Percentiles rank a stretch among this genome's conserved stretches.
Evolutionary conservation across 2,888 invertebrate species (phyloP).

Genomic region (Anarsia innoxiella): DNA sequence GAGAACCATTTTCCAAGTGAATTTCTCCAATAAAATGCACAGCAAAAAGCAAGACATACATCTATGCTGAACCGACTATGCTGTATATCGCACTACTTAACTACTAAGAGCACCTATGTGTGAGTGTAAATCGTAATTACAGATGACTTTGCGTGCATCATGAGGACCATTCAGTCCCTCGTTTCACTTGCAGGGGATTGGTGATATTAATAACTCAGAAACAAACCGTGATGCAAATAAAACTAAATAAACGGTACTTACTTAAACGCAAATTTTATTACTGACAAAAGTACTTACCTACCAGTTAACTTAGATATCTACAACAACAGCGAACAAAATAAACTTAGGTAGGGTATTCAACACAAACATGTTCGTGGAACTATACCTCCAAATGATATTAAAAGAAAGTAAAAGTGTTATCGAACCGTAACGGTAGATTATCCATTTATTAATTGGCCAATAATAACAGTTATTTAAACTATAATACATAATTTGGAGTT

Average conservation of each 20-base stretch:
- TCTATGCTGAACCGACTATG: conserved; percentile 51
- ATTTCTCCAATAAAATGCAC: conserved; percentile 75
- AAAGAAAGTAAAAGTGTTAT: conserved; percentile 59
- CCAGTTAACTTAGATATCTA: no score
- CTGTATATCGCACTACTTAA: conserved; percentile 28
- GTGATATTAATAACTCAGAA: no score
- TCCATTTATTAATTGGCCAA: conserved; percentile 11
- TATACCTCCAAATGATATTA: no score
- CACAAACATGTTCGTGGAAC: no score
- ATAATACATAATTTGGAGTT: no score
- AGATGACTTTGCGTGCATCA: conserved; percentile 46
- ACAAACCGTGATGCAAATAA: no score
- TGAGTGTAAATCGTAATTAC: conserved; percentile 49
- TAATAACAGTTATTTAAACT: no score
- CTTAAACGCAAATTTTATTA: no score
- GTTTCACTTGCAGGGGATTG: conserved; percentile 50
- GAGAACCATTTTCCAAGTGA: conserved; percentile 73
- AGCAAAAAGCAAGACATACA: conserved; percentile 65
- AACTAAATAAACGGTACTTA: no score
- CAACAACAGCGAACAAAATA: no score
- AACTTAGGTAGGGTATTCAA: no score
- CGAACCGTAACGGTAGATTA: conserved; percentile 32
- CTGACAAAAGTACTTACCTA: no score
- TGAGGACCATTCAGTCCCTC: conserved; percentile 43
- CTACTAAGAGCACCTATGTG: conserved; percentile 37